Conservation (phyloP, 2,888 invertebrate species). For the Nymphalis urticae region DNA sequence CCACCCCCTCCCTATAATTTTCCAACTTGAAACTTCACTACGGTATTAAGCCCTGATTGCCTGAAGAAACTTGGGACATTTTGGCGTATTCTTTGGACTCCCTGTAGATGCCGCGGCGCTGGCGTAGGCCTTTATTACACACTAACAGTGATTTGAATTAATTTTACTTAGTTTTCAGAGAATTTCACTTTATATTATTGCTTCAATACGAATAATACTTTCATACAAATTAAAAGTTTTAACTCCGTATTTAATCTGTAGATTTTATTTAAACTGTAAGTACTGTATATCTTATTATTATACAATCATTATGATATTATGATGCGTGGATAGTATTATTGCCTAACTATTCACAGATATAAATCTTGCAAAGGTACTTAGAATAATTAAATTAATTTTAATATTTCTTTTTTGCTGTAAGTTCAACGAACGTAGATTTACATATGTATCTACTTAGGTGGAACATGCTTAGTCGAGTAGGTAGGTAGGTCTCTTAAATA, state of each 20-base stretch:
- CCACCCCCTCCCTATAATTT: slow-evolving; percentile 74
- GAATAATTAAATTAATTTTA: too few species aligned
- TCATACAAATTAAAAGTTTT: slow-evolving; percentile 5
- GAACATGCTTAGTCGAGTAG: too few species aligned
- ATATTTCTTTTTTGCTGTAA: too few species aligned
- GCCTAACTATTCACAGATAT: too few species aligned
- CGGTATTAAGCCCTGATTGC: slow-evolving; percentile 82
- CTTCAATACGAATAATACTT: slow-evolving; percentile 8
- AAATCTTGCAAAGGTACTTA: too few species aligned
- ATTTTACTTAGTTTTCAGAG: slow-evolving; percentile 59
- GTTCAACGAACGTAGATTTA: too few species aligned
- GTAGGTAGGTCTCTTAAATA: too few species aligned
- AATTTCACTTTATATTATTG: slow-evolving; percentile 28
- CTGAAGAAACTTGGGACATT: slow-evolving; percentile 81
- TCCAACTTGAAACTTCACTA: slow-evolving; percentile 81
- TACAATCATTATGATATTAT: too few species aligned
- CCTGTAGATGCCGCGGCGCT: slow-evolving; percentile 71
- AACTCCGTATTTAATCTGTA: neutral
- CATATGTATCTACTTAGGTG: too few species aligned
- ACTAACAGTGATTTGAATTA: slow-evolving; percentile 74
- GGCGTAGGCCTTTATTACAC: slow-evolving; percentile 76
- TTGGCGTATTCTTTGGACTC: slow-evolving; percentile 79
- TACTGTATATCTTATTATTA: neutral
- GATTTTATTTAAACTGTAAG: neutral
- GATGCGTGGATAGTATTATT: too few species aligned